Evolutionary conservation across 1,140 invertebrate genomes (phyloP).

Genomic region (Laupala kohalensis): DNA sequence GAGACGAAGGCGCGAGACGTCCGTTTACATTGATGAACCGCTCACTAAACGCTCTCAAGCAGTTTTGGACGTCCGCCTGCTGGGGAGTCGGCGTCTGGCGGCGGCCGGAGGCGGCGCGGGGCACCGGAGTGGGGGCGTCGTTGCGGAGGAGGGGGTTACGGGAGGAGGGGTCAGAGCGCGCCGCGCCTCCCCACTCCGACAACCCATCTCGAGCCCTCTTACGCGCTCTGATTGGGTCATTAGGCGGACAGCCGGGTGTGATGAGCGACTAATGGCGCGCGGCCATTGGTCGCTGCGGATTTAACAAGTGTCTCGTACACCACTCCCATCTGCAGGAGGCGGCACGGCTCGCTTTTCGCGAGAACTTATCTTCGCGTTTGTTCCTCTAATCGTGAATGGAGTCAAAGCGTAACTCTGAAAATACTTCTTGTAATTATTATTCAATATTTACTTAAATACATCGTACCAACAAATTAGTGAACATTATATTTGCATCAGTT

Average conservation of each 20-base stretch:
- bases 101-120: background rate
- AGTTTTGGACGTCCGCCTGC: constrained; percentile 1
- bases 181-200: background rate
- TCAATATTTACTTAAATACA: background rate
- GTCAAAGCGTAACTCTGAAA: background rate
- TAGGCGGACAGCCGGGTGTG: constrained; percentile 13
- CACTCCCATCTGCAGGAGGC: constrained; percentile 11
- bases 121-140: background rate
- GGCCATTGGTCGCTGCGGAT: constrained; percentile 1
- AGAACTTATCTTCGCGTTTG: background rate
- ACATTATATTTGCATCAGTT: too few species aligned
- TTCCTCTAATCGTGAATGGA: background rate
- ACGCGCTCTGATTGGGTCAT: constrained; percentile 14
- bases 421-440: background rate
- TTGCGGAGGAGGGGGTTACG: background rate
- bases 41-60: constrained; percentile 4
- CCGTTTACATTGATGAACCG: background rate
- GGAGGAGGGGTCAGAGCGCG: too few species aligned
- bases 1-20: background rate
- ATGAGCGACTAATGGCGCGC: constrained; percentile 11
- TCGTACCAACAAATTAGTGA: too few species aligned
- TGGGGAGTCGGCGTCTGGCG: background rate
- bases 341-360: background rate
- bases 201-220: background rate
- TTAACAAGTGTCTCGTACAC: constrained; percentile 13